Evolutionary conservation across 2,888 invertebrate genomes (phyloP), one percentile per base, ranked within the genome.

Genomic region (Allacma fusca): DNA sequence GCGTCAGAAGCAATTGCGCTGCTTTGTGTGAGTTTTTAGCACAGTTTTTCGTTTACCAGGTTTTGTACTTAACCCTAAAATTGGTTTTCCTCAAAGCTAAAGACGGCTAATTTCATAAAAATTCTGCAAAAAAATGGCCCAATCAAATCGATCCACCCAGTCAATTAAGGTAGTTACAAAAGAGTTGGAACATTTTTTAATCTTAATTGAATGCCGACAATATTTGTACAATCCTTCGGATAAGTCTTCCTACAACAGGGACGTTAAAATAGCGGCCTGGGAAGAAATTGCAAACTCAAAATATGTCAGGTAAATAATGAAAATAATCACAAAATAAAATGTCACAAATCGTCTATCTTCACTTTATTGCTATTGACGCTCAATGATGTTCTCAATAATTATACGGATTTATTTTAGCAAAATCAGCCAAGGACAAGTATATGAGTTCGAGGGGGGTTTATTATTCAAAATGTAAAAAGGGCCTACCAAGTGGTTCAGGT

Each of bases 141-240:
- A n/a, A n/a, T n/a, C n/a, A n/a, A n/a, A n/a, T n/a, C n/a, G n/a
- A n/a, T n/a, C n/a, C n/a, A n/a, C n/a, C n/a, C n/a, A n/a, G n/a
- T n/a, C n/a, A n/a, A n/a, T n/a, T n/a, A 40, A 40, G 13, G 40
- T 40, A 40, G 13, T 40, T 9, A 65, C 28, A 0, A 28, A 65
- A 7, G 28, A 65, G 28, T 19, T 16, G 26, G 65, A 65, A 29
- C 9, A 19, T n/a, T 19, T 26, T 65, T 9, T 65, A 9, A 65
- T 16, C n/a, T 65, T 65, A 65, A 28, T 65, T 65, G 24, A 65
- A n/a, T 24, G 65, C 28, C 65, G 65, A 5, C 65, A 16, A 1
- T 65, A 19, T 65, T 9, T 65, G 0, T 65, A 28, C 28, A 28
- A 65, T 19, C 65, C 65, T 1, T 13, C 24, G 26, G 19, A 19